Evolutionary conservation across 1,140 invertebrate genomes (phyloP).

Genomic region (Asobara japonica): DNA sequence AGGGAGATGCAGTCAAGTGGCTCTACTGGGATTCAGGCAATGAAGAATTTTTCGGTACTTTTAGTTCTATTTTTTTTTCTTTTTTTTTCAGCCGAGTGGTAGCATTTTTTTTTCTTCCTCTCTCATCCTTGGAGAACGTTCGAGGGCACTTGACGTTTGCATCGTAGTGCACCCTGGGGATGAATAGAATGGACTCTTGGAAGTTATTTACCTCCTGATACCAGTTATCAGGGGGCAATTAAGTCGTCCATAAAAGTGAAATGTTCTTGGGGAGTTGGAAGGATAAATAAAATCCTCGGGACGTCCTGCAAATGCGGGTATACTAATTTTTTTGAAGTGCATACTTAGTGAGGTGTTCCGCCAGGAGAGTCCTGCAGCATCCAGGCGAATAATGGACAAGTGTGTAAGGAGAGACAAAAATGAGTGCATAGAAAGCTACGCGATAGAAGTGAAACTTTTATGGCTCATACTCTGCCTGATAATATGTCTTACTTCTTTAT

Average conservation of each 20-base stretch:
- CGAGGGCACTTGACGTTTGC: constrained; percentile 1
- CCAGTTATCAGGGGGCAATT: neutral
- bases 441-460: too few species aligned
- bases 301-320: neutral
- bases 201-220: constrained; percentile 11
- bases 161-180: neutral
- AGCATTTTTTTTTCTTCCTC: neutral
- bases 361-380: too few species aligned
- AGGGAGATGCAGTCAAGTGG: neutral
- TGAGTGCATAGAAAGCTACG: too few species aligned
- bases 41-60: constrained; percentile 9
- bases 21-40: constrained; percentile 10
- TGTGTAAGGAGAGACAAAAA: too few species aligned
- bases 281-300: neutral
- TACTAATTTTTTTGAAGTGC: too few species aligned
- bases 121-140: constrained; percentile 2
- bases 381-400: too few species aligned
- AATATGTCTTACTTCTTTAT: too few species aligned
- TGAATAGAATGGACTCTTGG: constrained; percentile 7
- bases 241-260: constrained; percentile 3
- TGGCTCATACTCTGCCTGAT: too few species aligned
- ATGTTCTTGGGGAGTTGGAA: neutral
- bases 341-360: too few species aligned
- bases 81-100: neutral
- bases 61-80: neutral